Evolutionary conservation across 1,140 invertebrate genomes (phyloP).

Genomic region (Zaprionus nigranus): DNA sequence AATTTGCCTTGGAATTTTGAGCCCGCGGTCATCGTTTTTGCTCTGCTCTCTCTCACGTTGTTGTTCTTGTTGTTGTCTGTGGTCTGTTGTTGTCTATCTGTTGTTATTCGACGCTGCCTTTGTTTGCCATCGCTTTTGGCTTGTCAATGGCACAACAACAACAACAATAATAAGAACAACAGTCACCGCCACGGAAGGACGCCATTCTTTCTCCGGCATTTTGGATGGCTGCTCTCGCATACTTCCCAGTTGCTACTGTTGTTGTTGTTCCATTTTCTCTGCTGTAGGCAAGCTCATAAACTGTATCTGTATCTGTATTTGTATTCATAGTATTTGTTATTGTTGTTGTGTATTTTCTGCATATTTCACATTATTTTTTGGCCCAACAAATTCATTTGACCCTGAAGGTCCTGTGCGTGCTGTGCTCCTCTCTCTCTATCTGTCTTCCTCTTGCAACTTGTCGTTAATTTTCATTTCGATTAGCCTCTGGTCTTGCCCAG

Average conservation of each 20-base stretch:
- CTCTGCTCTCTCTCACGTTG: conserved; percentile 7
- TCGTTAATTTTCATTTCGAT: conserved; percentile 36
- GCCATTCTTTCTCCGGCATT: conserved; percentile 46
- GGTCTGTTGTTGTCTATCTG: conserved; percentile 38
- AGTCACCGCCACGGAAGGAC: conserved; percentile 31
- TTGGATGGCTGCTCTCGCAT: conserved; percentile 36
- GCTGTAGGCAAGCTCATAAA: conserved; percentile 32
- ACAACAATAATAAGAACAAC: conserved; percentile 14
- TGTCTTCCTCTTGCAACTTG: conserved; percentile 19
- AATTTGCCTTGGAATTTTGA: conserved; percentile 70
- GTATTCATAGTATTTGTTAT: conserved; percentile 12
- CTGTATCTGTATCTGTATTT: conserved; percentile 24
- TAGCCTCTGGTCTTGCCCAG: conserved; percentile 6
- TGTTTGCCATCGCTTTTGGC: conserved; percentile 54
- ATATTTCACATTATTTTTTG: conserved; percentile 37
- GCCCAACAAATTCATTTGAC: conserved; percentile 39
- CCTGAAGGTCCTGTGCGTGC: conserved; percentile 27
- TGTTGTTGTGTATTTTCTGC: conserved; percentile 26
- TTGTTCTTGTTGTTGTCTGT: conserved; percentile 27
- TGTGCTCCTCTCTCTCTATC: neutral
- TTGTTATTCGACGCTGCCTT: conserved; percentile 39
- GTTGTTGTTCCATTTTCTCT: conserved; percentile 15
- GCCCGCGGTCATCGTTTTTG: conserved; percentile 66
- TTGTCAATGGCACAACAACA: conserved; percentile 44
- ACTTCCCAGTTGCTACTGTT: conserved; percentile 16